phyloP scores from a whole-genome alignment of 2,113 vertebrate species.

The Noturus placidus region DNA sequence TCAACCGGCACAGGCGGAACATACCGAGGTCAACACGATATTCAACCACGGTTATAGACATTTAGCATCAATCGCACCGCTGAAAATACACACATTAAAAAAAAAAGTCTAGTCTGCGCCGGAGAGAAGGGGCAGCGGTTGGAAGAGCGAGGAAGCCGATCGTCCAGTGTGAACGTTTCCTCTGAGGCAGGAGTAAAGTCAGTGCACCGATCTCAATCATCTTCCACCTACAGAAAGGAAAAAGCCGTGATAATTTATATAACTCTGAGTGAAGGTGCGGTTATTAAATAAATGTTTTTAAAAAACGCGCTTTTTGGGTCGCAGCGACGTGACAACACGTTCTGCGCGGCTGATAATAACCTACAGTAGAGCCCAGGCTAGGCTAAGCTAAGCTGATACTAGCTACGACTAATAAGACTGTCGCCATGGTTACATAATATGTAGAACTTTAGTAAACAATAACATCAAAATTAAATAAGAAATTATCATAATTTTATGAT shows the following conservation, averaged over 20 bases:
- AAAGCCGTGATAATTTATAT: neutral
- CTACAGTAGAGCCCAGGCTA: neutral
- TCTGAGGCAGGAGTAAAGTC: neutral
- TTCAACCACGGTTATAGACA: neutral
- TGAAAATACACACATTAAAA: conserved; percentile 27
- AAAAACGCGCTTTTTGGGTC: neutral
- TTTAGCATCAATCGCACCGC: neutral
- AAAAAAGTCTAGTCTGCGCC: conserved; percentile 8
- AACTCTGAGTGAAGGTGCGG: too few relatives aligned
- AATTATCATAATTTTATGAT: too few relatives aligned
- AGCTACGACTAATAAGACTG: neutral
- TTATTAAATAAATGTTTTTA: too few relatives aligned
- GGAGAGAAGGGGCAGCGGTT: neutral
- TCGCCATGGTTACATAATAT: neutral
- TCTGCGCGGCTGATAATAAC: neutral
- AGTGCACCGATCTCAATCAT: conserved; percentile 32
- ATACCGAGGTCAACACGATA: neutral
- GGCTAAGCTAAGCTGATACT: neutral
- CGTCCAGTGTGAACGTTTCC: neutral
- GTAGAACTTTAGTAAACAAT: too few relatives aligned
- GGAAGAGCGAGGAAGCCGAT: neutral
- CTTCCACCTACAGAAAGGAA: conserved; percentile 47
- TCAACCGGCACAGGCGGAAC: neutral
- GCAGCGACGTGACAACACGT: neutral
- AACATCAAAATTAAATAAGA: too few relatives aligned